Conservation (phyloP, 2,113 vertebrate genomes). For the Pachyramphus minor region DNA sequence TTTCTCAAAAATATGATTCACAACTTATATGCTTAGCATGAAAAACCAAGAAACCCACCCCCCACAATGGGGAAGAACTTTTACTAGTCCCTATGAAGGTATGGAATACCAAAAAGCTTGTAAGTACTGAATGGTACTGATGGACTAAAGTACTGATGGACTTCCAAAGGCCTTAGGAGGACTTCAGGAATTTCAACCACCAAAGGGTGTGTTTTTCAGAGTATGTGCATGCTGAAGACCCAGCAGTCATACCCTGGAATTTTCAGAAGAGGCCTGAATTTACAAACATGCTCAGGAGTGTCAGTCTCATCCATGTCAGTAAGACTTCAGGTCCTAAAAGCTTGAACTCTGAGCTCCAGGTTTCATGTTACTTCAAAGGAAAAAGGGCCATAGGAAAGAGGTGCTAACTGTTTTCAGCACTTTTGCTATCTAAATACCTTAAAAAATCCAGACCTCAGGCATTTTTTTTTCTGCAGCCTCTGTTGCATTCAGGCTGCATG, state of each 20-base stretch:
- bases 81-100: background rate
- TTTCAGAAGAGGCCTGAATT: background rate
- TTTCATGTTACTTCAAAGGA: background rate
- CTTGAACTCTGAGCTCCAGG: background rate
- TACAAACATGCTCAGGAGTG: background rate
- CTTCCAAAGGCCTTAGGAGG: background rate
- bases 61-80: background rate
- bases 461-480: background rate
- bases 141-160: too few relatives aligned
- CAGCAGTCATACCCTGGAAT: background rate
- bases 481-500: background rate
- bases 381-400: background rate
- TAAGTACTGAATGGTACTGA: background rate
- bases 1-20: background rate
- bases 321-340: background rate
- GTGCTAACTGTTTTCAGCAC: background rate
- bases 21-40: background rate
- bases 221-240: background rate
- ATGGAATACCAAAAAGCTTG: background rate
- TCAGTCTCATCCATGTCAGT: background rate
- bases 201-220: background rate
- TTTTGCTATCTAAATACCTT: background rate
- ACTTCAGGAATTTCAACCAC: background rate
- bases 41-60: background rate
- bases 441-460: background rate